Base-by-base conservation (phyloP, 2,113 vertebrate genomes). In the Galbula dea region DNA sequence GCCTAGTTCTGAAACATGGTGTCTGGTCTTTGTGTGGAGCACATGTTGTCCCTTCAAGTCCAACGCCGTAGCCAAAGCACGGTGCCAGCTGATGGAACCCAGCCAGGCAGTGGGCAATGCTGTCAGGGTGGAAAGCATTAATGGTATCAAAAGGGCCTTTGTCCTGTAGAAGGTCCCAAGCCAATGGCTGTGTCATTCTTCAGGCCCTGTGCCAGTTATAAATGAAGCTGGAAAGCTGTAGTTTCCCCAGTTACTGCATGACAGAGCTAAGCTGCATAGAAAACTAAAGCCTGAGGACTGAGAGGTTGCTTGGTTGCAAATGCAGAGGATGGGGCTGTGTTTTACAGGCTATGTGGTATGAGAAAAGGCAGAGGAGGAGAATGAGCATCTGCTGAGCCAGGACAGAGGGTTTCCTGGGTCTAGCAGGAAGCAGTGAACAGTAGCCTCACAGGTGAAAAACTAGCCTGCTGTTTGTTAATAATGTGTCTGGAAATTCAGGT, bases 131-230 rank as follows among this genome's bases (percentile, higher is more conserved):
- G 61, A 62, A 65, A 84, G 62, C 34, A n/a, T 62, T 79, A 61
- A 43, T 39, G 43, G 30, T n/a, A 75, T 94, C 71, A 92, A 93
- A 90, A 92, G 63, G 19, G 26, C 29, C 62, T 95, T 95, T 90
- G 78, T 94, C 74, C 74, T 62, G 0, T 8, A 58, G 86, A 49
- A 2, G 12, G 46, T 73, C 58, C 10, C 54, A 76, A 46, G 43
- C 45, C 86, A 73, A 37, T 45, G 61, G 65, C 80, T 90, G 49
- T 88, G 65, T 78, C 59, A 36, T 86, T 88, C 57, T 72, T 68
- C 52, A 54, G 88, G 77, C 83, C 39, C 39, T 57, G 30, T 75
- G 92, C 69, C 86, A 90, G n/a, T 68, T 87, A 65, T 16, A 65
- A 82, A 75, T 81, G 37, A 82, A 67, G n/a, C 58, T 88, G 62